Conservation (phyloP, 2,888 invertebrate genomes). For the Apodemia mormo region DNA sequence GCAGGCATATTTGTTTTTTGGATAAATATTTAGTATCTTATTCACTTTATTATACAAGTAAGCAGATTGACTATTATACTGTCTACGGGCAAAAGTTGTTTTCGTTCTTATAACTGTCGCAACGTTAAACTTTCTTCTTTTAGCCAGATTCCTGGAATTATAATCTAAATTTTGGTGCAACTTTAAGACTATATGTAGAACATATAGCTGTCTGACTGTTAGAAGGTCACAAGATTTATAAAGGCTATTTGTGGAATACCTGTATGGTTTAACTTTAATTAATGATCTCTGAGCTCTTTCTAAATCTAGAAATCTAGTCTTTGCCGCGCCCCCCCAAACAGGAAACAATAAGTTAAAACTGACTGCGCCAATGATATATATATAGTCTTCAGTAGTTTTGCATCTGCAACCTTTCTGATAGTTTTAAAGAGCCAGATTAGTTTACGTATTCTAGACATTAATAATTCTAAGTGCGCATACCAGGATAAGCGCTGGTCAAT, state of each 20-base stretch:
- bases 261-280: too few relatives aligned
- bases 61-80: background rate
- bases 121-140: background rate
- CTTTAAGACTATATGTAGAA: too few relatives aligned
- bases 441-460: background rate
- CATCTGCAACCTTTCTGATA: background rate
- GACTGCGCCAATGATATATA: background rate
- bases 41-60: background rate
- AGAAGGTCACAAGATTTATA: too few relatives aligned
- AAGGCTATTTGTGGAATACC: too few relatives aligned
- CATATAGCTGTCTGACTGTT: too few relatives aligned
- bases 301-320: too few relatives aligned
- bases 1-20: background rate
- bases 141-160: background rate
- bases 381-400: background rate
- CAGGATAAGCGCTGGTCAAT: too few relatives aligned
- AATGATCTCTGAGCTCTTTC: too few relatives aligned
- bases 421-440: background rate
- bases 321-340: too few relatives aligned
- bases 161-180: background rate
- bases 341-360: background rate
- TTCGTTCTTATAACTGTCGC: background rate
- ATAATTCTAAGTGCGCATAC: background rate
- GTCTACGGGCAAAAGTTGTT: background rate
- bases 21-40: background rate